Base-by-base conservation (phyloP, 1,140 invertebrate species). In the Polypedilum pembai region DNA sequence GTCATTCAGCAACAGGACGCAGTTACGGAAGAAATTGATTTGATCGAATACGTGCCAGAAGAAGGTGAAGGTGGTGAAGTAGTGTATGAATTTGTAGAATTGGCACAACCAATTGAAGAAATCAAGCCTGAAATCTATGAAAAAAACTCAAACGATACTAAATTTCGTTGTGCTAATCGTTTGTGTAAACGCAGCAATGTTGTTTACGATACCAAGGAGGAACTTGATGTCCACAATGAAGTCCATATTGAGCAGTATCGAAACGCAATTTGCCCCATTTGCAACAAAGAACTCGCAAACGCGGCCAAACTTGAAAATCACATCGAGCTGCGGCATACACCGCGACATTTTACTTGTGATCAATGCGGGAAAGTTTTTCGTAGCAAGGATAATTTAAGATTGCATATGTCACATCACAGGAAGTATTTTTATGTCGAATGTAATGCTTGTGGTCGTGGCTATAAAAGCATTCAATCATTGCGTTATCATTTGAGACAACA, bases 401-500 rank as follows among this genome's bases (percentile, higher is more conserved):
- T 69, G 17, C 65, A 69, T 12, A 69, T 69, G 65, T 18, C 65
- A 10, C 65, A 69, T 69, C 65, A 69, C 17, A n/a, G 65, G 1
- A 69, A 69, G 10, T 21, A 69, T 18, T 69, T 69, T 20, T 20
- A 69, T 21, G 65, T 69, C 20, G 65, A 69, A 20, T 69, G 65
- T 69, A 18, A 18, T 20, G 65, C 65, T 69, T 69, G 65, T 21
- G 18, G 18, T 0, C 65, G 65, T 21, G 65, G 65, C 5, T 69
- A 69, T 21, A 69, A 69, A 10, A 69, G 65, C 20, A 20, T 69
- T 4, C 65, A 69, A 18, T 69, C 65, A 69, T 18, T 69, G 17
- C 17, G 65, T 10, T 69, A 69, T 69, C 65, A 69, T 69, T 21
- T 69, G 17, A 18, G 65, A 20, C 65, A 69, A 10, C 65, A 69